Conservation (phyloP, 2,113 vertebrate genomes). For the Forbesichthys agassizii region DNA sequence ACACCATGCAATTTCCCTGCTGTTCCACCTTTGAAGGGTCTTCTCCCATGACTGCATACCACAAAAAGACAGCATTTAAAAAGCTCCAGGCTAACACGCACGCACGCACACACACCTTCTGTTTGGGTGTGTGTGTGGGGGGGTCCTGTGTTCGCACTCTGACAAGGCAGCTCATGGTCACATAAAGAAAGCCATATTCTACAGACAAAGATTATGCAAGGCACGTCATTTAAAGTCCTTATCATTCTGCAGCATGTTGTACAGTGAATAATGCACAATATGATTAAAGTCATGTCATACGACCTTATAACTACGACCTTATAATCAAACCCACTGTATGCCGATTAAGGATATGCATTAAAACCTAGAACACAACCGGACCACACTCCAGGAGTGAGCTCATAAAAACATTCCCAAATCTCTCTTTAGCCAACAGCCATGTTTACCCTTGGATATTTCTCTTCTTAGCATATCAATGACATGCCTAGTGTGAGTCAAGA, state of each 20-base stretch:
- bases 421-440: conserved; percentile 17
- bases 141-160: conserved; percentile 44
- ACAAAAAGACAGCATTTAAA: conserved; percentile 61
- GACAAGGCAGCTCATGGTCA: conserved; percentile 41
- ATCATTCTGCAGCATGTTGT: neutral
- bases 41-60: conserved; percentile 68
- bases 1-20: conserved; percentile 52
- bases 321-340: conserved; percentile 4
- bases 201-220: conserved; percentile 7
- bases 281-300: neutral
- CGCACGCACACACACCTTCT: conserved; percentile 50
- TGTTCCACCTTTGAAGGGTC: conserved; percentile 68
- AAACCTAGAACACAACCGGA: neutral
- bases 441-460: conserved; percentile 45
- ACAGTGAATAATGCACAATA: neutral
- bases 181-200: conserved; percentile 22
- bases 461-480: conserved; percentile 61
- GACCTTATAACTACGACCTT: neutral
- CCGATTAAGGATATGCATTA: conserved; percentile 4
- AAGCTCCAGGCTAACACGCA: conserved; percentile 38
- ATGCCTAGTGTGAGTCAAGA: conserved; percentile 60
- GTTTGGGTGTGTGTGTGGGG: conserved; percentile 35
- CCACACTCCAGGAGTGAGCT: neutral
- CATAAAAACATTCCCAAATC: conserved; percentile 23
- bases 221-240: conserved; percentile 5